Conservation (phyloP, 2,797 vertebrate genomes). For the Yasuhikotakia modesta region DNA sequence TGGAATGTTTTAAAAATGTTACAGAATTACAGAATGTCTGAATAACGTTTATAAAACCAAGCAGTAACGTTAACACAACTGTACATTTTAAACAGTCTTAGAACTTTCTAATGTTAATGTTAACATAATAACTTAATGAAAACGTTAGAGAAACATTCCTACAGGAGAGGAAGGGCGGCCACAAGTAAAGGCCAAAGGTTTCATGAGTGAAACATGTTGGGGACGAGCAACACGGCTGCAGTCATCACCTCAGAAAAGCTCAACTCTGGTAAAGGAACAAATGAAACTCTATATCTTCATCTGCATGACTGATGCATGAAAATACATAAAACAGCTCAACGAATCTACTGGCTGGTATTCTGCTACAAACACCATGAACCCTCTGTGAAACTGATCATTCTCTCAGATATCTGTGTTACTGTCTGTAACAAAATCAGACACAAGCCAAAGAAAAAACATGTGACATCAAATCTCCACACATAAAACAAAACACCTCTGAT, state of each 20-base stretch:
- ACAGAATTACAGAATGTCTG: too few species aligned
- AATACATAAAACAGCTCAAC: constrained; percentile 64
- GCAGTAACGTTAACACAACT: too few species aligned
- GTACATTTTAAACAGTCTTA: too few species aligned
- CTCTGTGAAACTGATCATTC: constrained; percentile 45
- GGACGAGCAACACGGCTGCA: constrained; percentile 55
- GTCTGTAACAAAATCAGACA: constrained; percentile 36
- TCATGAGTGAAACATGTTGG: constrained; percentile 16
- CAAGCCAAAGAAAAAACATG: background rate
- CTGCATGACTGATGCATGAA: constrained; percentile 68
- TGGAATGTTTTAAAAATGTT: too few species aligned
- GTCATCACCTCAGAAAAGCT: constrained; percentile 72
- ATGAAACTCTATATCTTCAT: constrained; percentile 75
- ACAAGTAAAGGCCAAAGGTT: constrained; percentile 55
- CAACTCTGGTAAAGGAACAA: constrained; percentile 77
- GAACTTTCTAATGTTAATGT: too few species aligned
- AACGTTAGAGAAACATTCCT: too few species aligned
- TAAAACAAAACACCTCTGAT: background rate
- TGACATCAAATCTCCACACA: constrained; percentile 29
- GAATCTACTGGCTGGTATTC: constrained; percentile 53
- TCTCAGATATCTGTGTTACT: constrained; percentile 45
- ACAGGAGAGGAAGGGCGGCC: constrained; percentile 49
- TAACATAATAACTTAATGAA: too few species aligned
- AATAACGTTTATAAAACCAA: too few species aligned
- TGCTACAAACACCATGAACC: constrained; percentile 62